Conservation (phyloP, 2,113 vertebrate species). For the Suncus etruscus region DNA sequence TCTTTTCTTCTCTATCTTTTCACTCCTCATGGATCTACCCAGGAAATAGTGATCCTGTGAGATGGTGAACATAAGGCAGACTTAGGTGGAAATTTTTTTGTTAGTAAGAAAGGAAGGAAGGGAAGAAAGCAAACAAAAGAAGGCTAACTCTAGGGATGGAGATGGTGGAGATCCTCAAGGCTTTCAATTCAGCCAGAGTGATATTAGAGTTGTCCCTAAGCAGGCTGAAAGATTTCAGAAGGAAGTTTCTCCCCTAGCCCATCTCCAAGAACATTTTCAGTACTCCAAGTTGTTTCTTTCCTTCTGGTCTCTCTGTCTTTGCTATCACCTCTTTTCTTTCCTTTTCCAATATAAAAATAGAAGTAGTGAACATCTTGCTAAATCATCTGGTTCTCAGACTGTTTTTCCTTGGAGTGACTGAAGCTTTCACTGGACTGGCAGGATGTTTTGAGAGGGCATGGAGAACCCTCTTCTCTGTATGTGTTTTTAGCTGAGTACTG, state of each 20-base stretch:
- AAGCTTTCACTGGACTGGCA: background rate
- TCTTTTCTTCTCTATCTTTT: background rate
- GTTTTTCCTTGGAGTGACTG: conserved; percentile 6
- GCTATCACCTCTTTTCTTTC: background rate
- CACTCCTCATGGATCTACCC: accelerated
- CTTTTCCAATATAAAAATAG: conserved; percentile 30
- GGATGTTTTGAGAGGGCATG: background rate
- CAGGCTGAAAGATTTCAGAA: background rate
- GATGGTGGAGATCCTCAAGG: background rate
- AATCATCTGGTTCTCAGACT: background rate
- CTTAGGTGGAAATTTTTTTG: background rate
- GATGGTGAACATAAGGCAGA: accelerated
- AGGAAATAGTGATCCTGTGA: background rate
- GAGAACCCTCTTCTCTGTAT: background rate
- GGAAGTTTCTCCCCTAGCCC: background rate
- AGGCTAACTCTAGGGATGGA: background rate
- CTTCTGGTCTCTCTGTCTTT: background rate
- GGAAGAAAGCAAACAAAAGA: background rate
- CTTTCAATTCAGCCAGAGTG: background rate
- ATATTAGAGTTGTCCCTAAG: accelerated
- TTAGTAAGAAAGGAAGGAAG: background rate
- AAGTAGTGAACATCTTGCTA: background rate
- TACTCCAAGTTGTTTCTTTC: background rate
- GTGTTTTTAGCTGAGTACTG: conserved; percentile 48
- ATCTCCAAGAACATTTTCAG: accelerated